Percentiles rank a stretch among this genome's conserved stretches.
phyloP scores from a whole-genome alignment of 64 coral and sea anemone species.

The Porites australiensis region DNA sequence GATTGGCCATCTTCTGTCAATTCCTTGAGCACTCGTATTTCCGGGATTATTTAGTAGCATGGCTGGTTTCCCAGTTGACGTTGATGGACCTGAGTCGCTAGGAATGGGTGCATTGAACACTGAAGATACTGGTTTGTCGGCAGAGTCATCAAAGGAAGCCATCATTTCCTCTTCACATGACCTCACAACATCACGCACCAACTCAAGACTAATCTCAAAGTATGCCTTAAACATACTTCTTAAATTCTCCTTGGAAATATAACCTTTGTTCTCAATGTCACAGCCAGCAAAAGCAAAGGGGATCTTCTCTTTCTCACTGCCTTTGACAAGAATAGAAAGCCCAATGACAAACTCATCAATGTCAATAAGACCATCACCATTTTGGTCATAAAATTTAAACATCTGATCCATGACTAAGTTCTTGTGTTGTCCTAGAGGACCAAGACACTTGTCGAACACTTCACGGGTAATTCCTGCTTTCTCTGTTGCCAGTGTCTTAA shows the following conservation, averaged over 20 bases:
- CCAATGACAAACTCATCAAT: constrained; percentile 93
- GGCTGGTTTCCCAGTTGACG: constrained; percentile 62
- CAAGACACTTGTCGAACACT: constrained; percentile 96
- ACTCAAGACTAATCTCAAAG: constrained; percentile 96
- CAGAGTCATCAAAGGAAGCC: constrained; percentile 95
- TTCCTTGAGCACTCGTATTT: constrained; percentile 22
- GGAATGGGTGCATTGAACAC: constrained; percentile 99
- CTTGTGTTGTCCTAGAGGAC: constrained; percentile 85
- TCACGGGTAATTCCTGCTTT: constrained; percentile 84
- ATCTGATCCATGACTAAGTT: constrained; percentile 98
- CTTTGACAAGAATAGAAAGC: constrained; percentile 94
- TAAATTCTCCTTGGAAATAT: constrained; percentile 86
- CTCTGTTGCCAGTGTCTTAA: constrained; percentile 88
- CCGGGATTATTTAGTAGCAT: constrained; percentile 70
- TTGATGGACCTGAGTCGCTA: constrained; percentile 48
- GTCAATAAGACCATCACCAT: constrained; percentile 84
- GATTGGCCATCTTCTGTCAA: constrained; percentile 87
- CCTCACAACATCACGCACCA: constrained; percentile 93
- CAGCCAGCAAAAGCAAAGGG: constrained; percentile 93
- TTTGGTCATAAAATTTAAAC: constrained; percentile 98
- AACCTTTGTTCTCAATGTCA: constrained; percentile 90
- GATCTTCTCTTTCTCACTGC: constrained; percentile 95
- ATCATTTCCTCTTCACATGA: constrained; percentile 99
- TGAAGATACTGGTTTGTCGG: constrained; percentile 92
- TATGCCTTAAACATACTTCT: constrained; percentile 99